phyloP scores from a whole-genome alignment of 1,140 invertebrate genomes.

The Drosophila saltans region DNA sequence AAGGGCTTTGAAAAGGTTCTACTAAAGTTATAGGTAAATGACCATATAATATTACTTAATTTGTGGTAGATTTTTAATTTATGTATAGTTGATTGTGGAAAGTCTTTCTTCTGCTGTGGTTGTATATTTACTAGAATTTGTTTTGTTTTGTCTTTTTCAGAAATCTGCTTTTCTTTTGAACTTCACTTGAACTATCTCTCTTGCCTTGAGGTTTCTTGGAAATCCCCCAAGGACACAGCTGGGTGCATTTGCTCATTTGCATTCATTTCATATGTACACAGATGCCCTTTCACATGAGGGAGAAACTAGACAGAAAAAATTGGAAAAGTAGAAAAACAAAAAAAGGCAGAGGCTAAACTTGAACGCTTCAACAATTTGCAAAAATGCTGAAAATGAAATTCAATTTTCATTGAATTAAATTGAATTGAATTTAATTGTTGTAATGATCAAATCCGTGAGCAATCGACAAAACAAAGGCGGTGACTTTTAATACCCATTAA shows the following conservation, averaged over 20 bases:
- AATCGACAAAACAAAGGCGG: constrained; percentile 32
- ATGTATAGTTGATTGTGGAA: no score
- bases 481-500: constrained; percentile 8
- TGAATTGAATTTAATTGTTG: constrained; percentile 62
- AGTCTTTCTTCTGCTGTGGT: no score
- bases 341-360: constrained; percentile 38
- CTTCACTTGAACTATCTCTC: no score
- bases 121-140: no score
- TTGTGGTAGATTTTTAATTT: no score
- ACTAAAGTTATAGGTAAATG: no score
- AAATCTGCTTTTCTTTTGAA: no score
- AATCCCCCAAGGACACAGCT: background rate
- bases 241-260: background rate
- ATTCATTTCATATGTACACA: constrained; percentile 12
- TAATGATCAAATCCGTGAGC: constrained; percentile 55
- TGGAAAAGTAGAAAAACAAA: constrained; percentile 16
- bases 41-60: no score
- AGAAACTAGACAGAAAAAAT: constrained; percentile 39
- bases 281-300: constrained; percentile 30
- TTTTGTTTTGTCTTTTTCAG: no score
- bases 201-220: no score
- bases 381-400: constrained; percentile 59
- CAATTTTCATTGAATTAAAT: constrained; percentile 58
- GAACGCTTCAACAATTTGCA: constrained; percentile 64
- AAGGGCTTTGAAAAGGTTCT: background rate